Conservation (phyloP, 2,113 vertebrate species). For the Zosterops borbonicus region DNA sequence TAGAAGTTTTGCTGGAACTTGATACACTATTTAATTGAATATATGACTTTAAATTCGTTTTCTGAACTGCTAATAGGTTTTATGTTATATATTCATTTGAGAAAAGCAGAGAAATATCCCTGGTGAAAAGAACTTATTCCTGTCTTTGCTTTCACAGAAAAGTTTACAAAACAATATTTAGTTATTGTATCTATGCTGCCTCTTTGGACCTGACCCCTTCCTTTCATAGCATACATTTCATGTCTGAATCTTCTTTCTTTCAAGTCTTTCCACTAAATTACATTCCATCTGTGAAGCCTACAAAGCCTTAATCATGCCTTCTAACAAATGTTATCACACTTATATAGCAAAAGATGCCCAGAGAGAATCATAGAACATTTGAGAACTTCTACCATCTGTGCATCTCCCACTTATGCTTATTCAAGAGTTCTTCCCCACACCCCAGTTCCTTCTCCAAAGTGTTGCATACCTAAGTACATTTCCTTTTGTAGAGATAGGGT, state of each 20-base stretch:
- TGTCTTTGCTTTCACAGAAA: not conserved
- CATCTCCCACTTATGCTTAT: constrained; percentile 12
- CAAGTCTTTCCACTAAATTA: constrained; percentile 10
- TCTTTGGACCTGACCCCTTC: not conserved
- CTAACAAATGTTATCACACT: constrained; percentile 47
- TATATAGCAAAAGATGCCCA: constrained; percentile 29
- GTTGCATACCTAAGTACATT: not conserved
- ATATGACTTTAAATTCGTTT: not conserved
- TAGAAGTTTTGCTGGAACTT: not conserved
- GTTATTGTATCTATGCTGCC: not conserved
- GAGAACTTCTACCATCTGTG: constrained; percentile 49
- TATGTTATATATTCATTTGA: not conserved
- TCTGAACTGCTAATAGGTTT: not conserved
- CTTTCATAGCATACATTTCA: not conserved
- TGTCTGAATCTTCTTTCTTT: not conserved
- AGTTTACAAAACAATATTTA: not conserved
- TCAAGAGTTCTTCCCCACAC: not conserved
- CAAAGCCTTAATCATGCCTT: constrained; percentile 48
- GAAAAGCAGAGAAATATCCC: not conserved
- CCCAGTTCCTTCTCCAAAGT: not conserved
- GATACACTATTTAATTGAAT: not conserved
- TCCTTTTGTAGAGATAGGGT: not conserved
- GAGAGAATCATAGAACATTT: constrained; percentile 44
- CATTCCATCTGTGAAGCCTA: constrained; percentile 34
- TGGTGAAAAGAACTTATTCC: not conserved